phyloP scores from a whole-genome alignment of 2,888 invertebrate species.

The Stictocephala bisonia region DNA sequence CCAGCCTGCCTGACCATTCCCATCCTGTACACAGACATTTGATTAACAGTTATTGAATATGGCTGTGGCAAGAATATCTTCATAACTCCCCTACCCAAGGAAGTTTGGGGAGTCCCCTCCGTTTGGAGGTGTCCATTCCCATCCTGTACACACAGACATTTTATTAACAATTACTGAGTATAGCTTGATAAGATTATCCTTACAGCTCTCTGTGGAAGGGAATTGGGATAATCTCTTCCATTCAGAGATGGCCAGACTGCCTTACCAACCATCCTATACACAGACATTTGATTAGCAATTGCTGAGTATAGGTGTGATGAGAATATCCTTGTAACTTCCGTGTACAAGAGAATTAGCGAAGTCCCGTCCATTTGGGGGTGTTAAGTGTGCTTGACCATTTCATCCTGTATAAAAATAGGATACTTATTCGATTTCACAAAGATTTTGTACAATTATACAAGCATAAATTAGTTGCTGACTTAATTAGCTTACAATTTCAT shows the following conservation, averaged over 20 bases:
- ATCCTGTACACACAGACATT: constrained; percentile 8
- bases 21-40: too few relatives aligned
- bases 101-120: neutral
- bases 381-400: too few relatives aligned
- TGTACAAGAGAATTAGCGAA: constrained; percentile 6
- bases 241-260: neutral
- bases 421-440: too few relatives aligned
- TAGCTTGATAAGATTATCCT: constrained; percentile 88
- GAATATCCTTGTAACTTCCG: constrained; percentile 81
- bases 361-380: too few relatives aligned
- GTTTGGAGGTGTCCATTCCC: constrained; percentile 5
- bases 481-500: too few relatives aligned
- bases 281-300: too few relatives aligned
- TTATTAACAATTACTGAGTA: constrained; percentile 90
- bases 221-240: neutral
- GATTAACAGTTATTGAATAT: constrained; percentile 91
- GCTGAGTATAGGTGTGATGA: constrained; percentile 87
- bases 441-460: too few relatives aligned
- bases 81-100: constrained; percentile 71
- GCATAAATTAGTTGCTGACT: too few relatives aligned
- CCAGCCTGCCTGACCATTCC: constrained; percentile 10
- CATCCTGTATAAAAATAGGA: too few relatives aligned
- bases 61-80: constrained; percentile 85
- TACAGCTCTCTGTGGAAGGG: constrained; percentile 71
- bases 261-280: constrained; percentile 20